Base-by-base conservation (phyloP, 2,797 vertebrate genomes). In the Phaenicophaeus curvirostris region DNA sequence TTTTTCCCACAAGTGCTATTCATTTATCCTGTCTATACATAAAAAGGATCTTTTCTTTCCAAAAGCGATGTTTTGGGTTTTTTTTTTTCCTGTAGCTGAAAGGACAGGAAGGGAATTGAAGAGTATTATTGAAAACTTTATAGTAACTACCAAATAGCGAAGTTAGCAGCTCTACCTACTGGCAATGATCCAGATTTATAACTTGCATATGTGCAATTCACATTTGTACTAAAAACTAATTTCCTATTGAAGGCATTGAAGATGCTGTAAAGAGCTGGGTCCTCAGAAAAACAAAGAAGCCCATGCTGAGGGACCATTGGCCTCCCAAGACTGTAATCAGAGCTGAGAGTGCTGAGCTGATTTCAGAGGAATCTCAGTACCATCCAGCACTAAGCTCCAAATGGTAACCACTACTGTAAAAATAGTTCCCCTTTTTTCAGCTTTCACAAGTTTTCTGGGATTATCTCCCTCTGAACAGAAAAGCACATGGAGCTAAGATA, bases 201-300 rank as follows among this genome's bases (percentile, higher is more conserved):
- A 87, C 77, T 74, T 72, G 65, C 95, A 96, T 84, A 95, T 95
- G 68, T 95, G 96, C 68, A 87, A 95, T 85, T 96, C 95, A 93
- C 90, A 93, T 95, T 87, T 90, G 28, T 81, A 81, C 84, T 93
- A 62, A 95, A 93, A 95, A 68, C 37, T 94, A 54, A 92, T 95
- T 95, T 96, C 93, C 93, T 95, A 95, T 75, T 68, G 57, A 93
- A 93, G 57, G 23, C 90, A 66, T 89, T 83, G 90, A 94, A 94
- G 93, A 78, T 55, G 54, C 35, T 3, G 11, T 85, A 94, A 92
- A 87, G 85, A 62, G 58, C 15, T 50, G 5, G 3, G 85, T 87
- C 84, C 61, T 94, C 61, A 61, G 53, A 84, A 92, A 85, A 87
- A 46, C 46, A 58, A 77, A 90, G 89, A 57, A 93, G 42, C 66